phyloP scores from a whole-genome alignment of 1,140 invertebrate genomes.

The Drosophila pseudoananassae region DNA sequence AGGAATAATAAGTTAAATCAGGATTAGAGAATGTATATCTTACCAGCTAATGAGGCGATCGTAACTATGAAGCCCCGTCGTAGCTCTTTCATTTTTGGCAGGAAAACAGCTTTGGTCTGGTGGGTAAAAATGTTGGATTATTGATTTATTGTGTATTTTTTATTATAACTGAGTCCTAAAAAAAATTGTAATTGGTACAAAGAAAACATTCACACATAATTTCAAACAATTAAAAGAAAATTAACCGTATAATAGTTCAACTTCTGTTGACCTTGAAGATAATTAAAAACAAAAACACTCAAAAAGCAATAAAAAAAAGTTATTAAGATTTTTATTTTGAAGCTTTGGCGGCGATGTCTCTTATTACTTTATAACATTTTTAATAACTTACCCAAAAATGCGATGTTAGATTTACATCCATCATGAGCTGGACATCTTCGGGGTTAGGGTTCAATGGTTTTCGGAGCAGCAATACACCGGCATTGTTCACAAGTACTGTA shows the following conservation, averaged over 20 bases:
- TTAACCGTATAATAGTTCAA: too few species aligned
- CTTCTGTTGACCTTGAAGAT: too few species aligned
- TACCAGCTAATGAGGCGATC: conserved; percentile 92
- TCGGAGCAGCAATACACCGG: conserved; percentile 51
- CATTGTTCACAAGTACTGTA: conserved; percentile 72
- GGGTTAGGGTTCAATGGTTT: conserved; percentile 33
- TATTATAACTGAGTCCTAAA: too few species aligned
- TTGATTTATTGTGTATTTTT: not conserved
- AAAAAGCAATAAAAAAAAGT: not conserved
- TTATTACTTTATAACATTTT: not conserved
- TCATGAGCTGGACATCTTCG: conserved; percentile 53
- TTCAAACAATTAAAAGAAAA: too few species aligned
- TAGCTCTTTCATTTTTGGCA: conserved; percentile 93
- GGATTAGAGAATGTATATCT: not conserved
- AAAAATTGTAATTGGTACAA: too few species aligned
- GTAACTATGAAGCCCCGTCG: conserved; percentile 93
- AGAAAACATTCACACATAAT: too few species aligned
- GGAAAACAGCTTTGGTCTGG: conserved; percentile 87
- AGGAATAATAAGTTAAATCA: not conserved
- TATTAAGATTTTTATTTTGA: not conserved
- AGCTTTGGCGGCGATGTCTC: not conserved
- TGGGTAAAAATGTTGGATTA: conserved; percentile 19
- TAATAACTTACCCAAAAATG: conserved; percentile 61
- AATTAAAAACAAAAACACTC: too few species aligned
- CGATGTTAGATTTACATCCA: conserved; percentile 60